Base-by-base conservation (phyloP, 2,113 vertebrate species). In the Gymnobelideus leadbeateri region DNA sequence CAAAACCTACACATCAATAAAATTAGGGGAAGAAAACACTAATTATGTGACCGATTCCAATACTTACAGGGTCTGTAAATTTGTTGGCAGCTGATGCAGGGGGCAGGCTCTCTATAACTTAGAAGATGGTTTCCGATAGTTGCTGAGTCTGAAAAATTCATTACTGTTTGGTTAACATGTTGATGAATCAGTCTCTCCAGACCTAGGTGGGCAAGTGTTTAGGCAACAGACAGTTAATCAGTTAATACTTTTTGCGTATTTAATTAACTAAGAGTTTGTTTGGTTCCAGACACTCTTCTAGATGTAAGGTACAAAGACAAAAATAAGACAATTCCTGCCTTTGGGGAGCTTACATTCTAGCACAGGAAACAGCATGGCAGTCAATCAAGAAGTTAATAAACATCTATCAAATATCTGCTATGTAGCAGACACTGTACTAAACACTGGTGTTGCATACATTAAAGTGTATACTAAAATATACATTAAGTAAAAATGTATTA, bases 21-120 rank as follows among this genome's bases (percentile, higher is more conserved):
- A 96, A 92, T 93, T 92, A 92, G 3, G 19, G 49, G 14, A 3
- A 94, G 37, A 95, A 95, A 94, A 52, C 16, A n/a, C 9, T 31
- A 31, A 19, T 77, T 37, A 19, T n/a, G 4, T 77, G 61, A n/a
- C 61, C 21, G 14, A 77, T 77, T 77, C n/a, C 37, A n/a, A 77
- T 77, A 19, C 31, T n/a, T n/a, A 1, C 37, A 77, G 61, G 14
- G 9, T 2, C 55, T 57, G 26, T 77, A 19, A 57, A 28, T 77
- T 77, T 77, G 31, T 19, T 37, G 16, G 31, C 14, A 77, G 3
- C 28, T 61, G 37, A 19, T n/a, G 14, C 37, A n/a, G 37, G 37
- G n/a, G 61, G 31, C 37, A 77, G 31, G 14, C 16, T 19, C 61
- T 77, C 61, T n/a, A 77, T n/a, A 61, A 31, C 12, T 68, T 68